Base-by-base conservation (phyloP, 1,140 invertebrate species). In the Battus philenor region DNA sequence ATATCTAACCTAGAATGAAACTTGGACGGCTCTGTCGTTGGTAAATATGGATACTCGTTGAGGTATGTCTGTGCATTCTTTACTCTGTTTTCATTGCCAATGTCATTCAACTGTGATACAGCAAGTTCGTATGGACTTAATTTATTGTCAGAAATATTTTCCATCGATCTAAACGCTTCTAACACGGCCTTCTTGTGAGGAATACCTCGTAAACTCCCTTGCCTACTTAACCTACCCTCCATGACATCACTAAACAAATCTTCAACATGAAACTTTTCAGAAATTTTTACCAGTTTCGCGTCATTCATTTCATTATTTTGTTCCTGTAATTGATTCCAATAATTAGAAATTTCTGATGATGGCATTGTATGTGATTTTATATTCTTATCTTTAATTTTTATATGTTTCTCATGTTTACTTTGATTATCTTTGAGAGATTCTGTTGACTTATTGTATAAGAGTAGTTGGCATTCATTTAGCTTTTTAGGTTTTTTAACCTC, bases 111-210 rank as follows among this genome's bases (percentile, higher is more conserved):
- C 31, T 86, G 72, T n/a, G 82, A 74, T 5, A 77, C 61, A 2
- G 76, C 68, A 27, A 86, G 68, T 49, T 87, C 84, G 39, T 86
- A 86, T 0, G 79, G 66, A 50, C 65, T 82, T 2, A 84, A 57
- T 46, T 71, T 73, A n/a, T 55, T 66, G 41, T 82, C 73, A 5
- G 68, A 47, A 29, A 87, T 34, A 48, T 86, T 87, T 54, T 88
- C 87, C 80, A 87, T 86, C 0, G 86, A 87, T 63, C 68, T 74
- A 33, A 88, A 87, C 0, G 86, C 65, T 59, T 86, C 86, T 6
- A 88, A 59, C 34, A 88, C 86, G 16, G 87, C 87, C 59, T 85
- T 86, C 47, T 87, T 87, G 53, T 87, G 75, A 4, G 87, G 86
- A 44, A 88, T 88, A 1, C 87, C 87, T 61, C 79, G 72, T 31